Evolutionary conservation across 2,797 vertebrate species (phyloP).

Genomic region (Euphonia xanthogaster): DNA sequence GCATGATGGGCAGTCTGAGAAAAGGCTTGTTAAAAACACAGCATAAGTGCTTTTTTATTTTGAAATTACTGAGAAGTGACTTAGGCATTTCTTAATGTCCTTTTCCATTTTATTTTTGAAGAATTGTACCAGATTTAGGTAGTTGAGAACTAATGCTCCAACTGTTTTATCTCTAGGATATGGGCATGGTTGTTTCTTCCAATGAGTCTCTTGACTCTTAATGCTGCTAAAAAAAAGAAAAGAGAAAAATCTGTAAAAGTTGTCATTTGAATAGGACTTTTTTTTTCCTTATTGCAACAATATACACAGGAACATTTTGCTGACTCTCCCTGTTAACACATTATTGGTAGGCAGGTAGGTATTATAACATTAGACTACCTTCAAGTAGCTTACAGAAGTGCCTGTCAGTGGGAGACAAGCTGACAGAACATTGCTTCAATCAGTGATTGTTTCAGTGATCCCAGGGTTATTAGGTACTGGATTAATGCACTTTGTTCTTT

Average conservation of each 20-base stretch:
- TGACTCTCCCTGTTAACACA: neutral
- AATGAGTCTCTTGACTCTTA: neutral
- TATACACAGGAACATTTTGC: neutral
- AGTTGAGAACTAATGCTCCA: neutral
- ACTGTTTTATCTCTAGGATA: neutral
- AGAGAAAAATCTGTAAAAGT: neutral
- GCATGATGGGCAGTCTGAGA: neutral
- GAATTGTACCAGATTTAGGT: neutral
- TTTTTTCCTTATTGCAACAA: neutral
- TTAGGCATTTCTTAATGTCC: neutral
- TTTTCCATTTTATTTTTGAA: neutral
- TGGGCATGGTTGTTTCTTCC: neutral
- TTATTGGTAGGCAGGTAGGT: neutral
- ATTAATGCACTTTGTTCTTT: slow-evolving; percentile 48
- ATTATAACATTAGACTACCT: neutral
- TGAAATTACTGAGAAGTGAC: neutral
- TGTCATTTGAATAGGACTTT: neutral
- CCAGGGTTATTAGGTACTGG: neutral
- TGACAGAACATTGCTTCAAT: neutral
- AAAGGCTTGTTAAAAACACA: rapidly evolving
- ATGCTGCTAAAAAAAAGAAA: neutral
- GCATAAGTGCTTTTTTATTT: neutral
- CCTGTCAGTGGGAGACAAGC: slow-evolving; percentile 8
- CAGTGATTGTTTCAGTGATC: slow-evolving; percentile 1
- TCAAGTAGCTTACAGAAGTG: slow-evolving; percentile 1